Evolutionary conservation across 1,140 invertebrate genomes (phyloP).

Genomic region (Bombus affinis): DNA sequence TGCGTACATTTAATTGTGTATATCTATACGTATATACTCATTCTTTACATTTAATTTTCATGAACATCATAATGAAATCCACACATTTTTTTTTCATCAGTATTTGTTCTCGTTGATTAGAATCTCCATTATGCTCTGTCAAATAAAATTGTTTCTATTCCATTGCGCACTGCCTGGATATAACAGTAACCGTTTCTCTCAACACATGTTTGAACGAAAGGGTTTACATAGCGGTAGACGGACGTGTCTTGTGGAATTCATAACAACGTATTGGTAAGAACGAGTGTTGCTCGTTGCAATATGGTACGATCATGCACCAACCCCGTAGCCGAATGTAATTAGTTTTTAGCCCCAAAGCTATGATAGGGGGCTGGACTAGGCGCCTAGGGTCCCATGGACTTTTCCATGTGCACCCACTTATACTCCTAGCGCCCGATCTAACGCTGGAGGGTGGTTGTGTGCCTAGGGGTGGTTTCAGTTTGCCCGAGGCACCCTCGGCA

Average conservation of each 20-base stretch:
- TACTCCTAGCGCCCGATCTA: conserved; percentile 44
- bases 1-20: neutral
- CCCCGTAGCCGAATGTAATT: conserved; percentile 77
- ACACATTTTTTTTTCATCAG: neutral
- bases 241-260: conserved; percentile 60
- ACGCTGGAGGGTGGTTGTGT: conserved; percentile 58
- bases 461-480: conserved; percentile 75
- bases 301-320: conserved; percentile 71
- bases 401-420: conserved; percentile 50
- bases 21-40: neutral
- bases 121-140: too few relatives aligned
- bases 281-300: conserved; percentile 72
- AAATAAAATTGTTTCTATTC: too few relatives aligned
- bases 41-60: neutral
- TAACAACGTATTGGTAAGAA: conserved; percentile 63
- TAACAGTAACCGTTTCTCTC: neutral
- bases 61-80: neutral
- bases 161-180: too few relatives aligned
- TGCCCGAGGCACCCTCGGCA: conserved; percentile 75
- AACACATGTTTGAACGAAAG: neutral
- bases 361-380: conserved; percentile 72
- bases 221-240: neutral
- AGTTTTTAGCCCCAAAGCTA: conserved; percentile 78
- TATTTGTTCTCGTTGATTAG: neutral
- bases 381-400: conserved; percentile 55